Percentiles rank a stretch among this genome's conserved stretches.
phyloP scores from a whole-genome alignment of 2,797 vertebrate species.

The Varecia variegata region DNA sequence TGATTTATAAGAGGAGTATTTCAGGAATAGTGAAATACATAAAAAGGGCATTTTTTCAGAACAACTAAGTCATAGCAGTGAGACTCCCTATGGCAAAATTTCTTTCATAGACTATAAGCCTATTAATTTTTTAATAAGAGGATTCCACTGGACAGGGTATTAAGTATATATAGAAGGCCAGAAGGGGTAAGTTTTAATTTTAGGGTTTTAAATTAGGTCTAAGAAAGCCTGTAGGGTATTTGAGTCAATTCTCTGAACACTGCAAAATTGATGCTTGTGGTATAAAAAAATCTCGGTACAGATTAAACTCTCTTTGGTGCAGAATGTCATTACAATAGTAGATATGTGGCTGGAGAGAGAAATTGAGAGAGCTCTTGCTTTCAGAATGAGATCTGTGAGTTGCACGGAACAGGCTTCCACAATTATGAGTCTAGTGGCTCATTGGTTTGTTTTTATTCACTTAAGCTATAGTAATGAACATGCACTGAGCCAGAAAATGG shows the following conservation, averaged over 20 bases:
- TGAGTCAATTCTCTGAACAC: neutral
- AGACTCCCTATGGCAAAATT: conserved; percentile 34
- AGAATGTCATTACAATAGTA: neutral
- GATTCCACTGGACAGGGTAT: neutral
- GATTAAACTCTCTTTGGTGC: neutral
- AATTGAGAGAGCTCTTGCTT: neutral
- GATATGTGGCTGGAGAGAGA: neutral
- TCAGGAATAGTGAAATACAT: conserved; percentile 1
- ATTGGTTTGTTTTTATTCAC: neutral
- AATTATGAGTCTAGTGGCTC: neutral
- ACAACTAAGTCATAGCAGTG: conserved; percentile 16
- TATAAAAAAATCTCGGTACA: conserved; percentile 24
- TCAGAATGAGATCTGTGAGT: neutral
- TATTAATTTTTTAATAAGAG: conserved; percentile 48
- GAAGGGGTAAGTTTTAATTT: conserved; percentile 10
- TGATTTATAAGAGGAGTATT: conserved; percentile 39
- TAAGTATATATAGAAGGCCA: neutral
- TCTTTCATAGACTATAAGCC: conserved; percentile 48
- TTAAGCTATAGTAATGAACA: neutral
- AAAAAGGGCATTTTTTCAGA: conserved; percentile 34
- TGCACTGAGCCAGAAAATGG: neutral
- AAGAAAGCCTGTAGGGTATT: conserved; percentile 11
- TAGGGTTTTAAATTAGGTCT: conserved; percentile 59
- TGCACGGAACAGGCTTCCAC: neutral
- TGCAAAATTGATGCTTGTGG: conserved; percentile 24